Evolutionary conservation across 1,140 invertebrate species (phyloP).

Genomic region (Drosophila albomicans): DNA sequence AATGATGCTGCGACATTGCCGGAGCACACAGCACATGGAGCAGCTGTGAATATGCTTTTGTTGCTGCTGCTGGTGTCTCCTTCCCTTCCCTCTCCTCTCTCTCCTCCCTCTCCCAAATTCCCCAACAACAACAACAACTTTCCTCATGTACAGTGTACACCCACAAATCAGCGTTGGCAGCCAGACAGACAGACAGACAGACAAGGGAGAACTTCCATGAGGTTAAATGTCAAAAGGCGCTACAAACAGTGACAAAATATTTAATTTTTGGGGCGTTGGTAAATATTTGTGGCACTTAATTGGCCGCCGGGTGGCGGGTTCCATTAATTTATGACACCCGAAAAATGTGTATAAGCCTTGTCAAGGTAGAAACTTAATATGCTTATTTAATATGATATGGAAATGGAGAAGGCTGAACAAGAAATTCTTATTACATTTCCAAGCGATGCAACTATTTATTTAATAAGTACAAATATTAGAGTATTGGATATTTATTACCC

Average conservation of each 20-base stretch:
- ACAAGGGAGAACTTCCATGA: slow-evolving; percentile 38
- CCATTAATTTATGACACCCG: slow-evolving; percentile 68
- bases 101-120: too few species aligned
- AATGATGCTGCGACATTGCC: slow-evolving; percentile 71
- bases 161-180: slow-evolving; percentile 52
- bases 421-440: neutral
- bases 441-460: neutral
- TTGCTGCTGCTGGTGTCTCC: slow-evolving; percentile 47
- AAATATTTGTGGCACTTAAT: slow-evolving; percentile 82
- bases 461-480: too few species aligned
- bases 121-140: too few species aligned
- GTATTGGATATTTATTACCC: too few species aligned
- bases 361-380: slow-evolving; percentile 9
- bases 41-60: slow-evolving; percentile 42
- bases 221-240: slow-evolving; percentile 77
- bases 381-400: slow-evolving; percentile 3
- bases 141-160: neutral
- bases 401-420: neutral
- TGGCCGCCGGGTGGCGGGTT: slow-evolving; percentile 53
- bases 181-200: slow-evolving; percentile 39
- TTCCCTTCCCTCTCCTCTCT: neutral
- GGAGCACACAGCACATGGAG: slow-evolving; percentile 16
- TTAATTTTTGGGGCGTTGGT: slow-evolving; percentile 78
- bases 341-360: neutral
- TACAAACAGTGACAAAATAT: slow-evolving; percentile 82